Evolutionary conservation across 37 sponge, comb jelly and placozoan genomes (phyloP).

Genomic region (Axinella damicornis): DNA sequence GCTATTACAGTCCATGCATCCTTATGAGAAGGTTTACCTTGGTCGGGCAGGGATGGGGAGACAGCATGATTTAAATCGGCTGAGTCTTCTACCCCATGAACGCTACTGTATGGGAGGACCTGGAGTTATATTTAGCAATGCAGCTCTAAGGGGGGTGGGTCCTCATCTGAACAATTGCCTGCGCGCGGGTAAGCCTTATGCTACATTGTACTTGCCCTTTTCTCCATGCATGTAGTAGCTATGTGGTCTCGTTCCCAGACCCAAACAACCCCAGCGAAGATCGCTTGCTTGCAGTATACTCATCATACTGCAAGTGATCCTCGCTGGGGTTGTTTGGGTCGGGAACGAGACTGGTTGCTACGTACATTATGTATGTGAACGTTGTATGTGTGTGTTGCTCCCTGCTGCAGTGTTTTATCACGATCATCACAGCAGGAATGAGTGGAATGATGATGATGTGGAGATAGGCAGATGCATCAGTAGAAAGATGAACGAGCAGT

Average conservation of each 20-base stretch:
- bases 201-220: not conserved
- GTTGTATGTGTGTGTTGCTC: not conserved
- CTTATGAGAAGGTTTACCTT: conserved; percentile 53
- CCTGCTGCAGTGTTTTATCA: not conserved
- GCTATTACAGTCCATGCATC: conserved; percentile 56
- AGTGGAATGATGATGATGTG: conserved; percentile 80
- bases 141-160: conserved; percentile 41
- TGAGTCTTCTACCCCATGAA: conserved; percentile 72
- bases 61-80: conserved; percentile 35
- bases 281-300: too few relatives aligned
- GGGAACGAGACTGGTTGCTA: too few relatives aligned
- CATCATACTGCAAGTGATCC: too few relatives aligned
- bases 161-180: conserved; percentile 48
- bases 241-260: too few relatives aligned
- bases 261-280: too few relatives aligned
- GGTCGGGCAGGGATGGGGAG: conserved; percentile 65
- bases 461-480: conserved; percentile 87
- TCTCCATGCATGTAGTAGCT: not conserved
- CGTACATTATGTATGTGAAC: too few relatives aligned
- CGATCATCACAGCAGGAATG: conserved; percentile 4
- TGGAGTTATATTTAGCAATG: conserved; percentile 72
- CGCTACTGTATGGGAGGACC: conserved; percentile 87
- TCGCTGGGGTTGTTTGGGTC: too few relatives aligned
- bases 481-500: conserved; percentile 63
- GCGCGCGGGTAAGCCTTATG: conserved; percentile 16